These are phyloP conservation scores for Molorchus minor DNA, from an alignment of 2,888 invertebrate species.

Conservation along the genomic window DNA sequence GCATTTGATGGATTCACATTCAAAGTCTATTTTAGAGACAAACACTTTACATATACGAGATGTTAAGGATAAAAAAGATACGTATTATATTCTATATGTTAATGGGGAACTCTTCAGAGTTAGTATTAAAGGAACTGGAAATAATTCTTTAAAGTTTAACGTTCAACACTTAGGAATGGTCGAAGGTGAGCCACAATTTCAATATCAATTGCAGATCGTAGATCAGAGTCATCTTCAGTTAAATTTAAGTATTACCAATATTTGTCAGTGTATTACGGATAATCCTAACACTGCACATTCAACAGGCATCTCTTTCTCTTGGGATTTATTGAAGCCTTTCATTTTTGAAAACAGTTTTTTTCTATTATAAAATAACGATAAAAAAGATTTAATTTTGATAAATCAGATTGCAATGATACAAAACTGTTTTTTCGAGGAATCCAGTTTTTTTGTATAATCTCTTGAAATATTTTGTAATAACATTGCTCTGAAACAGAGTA, in stretches of 20 bases:
- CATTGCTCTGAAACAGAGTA: no score
- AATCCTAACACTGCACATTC: conserved; percentile 18
- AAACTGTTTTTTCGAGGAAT: no score
- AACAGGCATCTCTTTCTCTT: conserved; percentile 30
- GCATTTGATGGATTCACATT: conserved; percentile 36
- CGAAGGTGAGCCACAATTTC: conserved; percentile 28
- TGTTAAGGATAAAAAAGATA: conserved; percentile 29
- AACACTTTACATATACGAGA: conserved; percentile 31
- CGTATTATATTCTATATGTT: conserved; percentile 30
- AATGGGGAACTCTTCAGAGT: conserved; percentile 41
- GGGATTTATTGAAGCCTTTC: conserved; percentile 34
- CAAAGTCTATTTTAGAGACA: conserved; percentile 20
- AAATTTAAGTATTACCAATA: conserved; percentile 25
- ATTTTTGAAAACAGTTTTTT: conserved; percentile 29
- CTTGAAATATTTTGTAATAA: no score
- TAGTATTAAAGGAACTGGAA: conserved; percentile 28
- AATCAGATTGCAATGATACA: no score
- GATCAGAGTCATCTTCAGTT: conserved; percentile 24
- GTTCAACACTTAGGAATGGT: conserved; percentile 34
- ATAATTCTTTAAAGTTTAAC: conserved; percentile 29
- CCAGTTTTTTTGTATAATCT: no score
- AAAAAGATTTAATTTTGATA: conserved; percentile 69
- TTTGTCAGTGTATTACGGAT: conserved; percentile 30
- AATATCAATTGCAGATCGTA: conserved; percentile 35
- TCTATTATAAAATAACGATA: conserved; percentile 37